Conservation (phyloP, 2,888 invertebrate species). For the Mythimna impura region DNA sequence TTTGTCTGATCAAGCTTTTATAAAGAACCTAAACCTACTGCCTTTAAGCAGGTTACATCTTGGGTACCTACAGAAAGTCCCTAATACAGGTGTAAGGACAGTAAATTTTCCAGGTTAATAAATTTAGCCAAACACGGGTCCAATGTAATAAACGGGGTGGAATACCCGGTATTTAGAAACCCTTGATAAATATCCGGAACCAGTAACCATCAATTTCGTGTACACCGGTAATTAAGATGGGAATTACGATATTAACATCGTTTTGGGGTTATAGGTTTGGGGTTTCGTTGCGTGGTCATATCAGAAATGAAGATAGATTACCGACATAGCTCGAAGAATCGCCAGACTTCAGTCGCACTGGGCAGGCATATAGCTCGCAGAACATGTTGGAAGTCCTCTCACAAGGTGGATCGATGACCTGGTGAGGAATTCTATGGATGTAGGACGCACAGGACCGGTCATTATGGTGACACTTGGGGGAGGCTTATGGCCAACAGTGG, state of each 20-base stretch:
- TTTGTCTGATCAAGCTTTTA: neutral
- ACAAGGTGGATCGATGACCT: too few relatives aligned
- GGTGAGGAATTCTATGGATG: too few relatives aligned
- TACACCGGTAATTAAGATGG: slow-evolving; percentile 13
- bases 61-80: neutral
- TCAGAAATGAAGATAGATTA: too few relatives aligned
- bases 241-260: slow-evolving; percentile 12
- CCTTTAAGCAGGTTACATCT: neutral
- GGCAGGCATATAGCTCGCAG: too few relatives aligned
- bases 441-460: too few relatives aligned
- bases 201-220: slow-evolving; percentile 4
- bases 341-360: too few relatives aligned
- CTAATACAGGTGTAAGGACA: neutral
- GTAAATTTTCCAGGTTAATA: slow-evolving; percentile 17
- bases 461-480: too few relatives aligned
- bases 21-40: neutral
- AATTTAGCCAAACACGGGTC: slow-evolving; percentile 19
- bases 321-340: too few relatives aligned
- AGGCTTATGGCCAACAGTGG: too few relatives aligned
- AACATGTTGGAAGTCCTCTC: too few relatives aligned
- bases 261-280: neutral
- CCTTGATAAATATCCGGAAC: slow-evolving; percentile 10
- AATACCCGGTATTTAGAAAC: slow-evolving; percentile 15
- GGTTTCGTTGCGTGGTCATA: too few relatives aligned
- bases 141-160: neutral